Evolutionary conservation across 2,113 vertebrate genomes (phyloP), one percentile per base, ranked within the genome.

Genomic region (Reinhardtius hippoglossoides): DNA sequence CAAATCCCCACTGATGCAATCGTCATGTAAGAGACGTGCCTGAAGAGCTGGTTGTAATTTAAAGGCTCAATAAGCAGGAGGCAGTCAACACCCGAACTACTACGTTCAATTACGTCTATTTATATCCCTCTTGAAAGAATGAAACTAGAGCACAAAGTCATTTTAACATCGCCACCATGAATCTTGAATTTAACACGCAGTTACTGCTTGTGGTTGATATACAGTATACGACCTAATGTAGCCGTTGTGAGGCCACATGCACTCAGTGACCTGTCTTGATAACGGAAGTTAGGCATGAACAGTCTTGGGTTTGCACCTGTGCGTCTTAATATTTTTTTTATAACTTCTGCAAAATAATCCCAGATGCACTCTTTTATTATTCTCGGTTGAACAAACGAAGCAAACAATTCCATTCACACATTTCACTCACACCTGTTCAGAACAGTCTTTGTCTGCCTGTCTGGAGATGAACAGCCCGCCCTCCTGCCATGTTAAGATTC

Each of bases 241-340:
- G 5, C 18, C 26, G 23, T 46, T 24, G 21, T 3, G 60, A 55
- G 67, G 46, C 60, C 79, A 59, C 54, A 46, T 58, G 61, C 13
- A 9, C 24, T 14, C 55, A 42, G 0, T 40, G 15, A n/a, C 50
- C n/a, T 54, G 50, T 54, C 50, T 1, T 15, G 50, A n/a, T n/a
- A 54, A 54, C 20, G 50, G 8, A 18, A 18, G 46, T 50, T 1
- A 8, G 50, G 5, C 5, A 44, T 7, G 1, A 16, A 24, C 37
- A 24, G 13, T 42, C 2, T n/a, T 2, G 31, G 44, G 2, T 59
- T 18, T 31, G 10, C 55, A 64, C 6, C 18, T 31, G 18, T 31
- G 20, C 20, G 2, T 21, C 3, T n/a, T 54, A 6, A 5, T 27
- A 5, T 5, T 31, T 31, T 31, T 31, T 31, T 6, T 31, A 31